Percentiles rank a stretch among this genome's conserved stretches.
Evolutionary conservation across 2,797 vertebrate genomes (phyloP).

Genomic region (Bradypodion pumilum): DNA sequence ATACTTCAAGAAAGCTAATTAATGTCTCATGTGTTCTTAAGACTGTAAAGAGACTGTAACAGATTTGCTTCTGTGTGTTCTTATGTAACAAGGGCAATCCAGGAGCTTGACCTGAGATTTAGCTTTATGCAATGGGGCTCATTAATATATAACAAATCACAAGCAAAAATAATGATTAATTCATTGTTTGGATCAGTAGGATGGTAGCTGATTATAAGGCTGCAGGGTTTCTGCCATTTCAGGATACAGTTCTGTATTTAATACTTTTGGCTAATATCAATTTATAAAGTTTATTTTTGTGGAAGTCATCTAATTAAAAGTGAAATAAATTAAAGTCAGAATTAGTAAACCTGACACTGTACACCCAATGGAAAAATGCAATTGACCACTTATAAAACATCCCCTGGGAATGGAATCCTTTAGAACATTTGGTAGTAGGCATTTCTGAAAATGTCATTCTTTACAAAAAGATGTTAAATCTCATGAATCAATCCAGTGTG

Average conservation of each 20-base stretch:
- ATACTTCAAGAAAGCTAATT: background rate
- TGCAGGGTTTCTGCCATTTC: background rate
- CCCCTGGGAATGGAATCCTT: background rate
- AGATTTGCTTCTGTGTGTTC: background rate
- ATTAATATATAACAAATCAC: constrained; percentile 1
- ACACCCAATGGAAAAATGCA: background rate
- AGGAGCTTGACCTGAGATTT: background rate
- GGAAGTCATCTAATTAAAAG: background rate
- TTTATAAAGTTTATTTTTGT: background rate
- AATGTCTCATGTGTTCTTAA: background rate
- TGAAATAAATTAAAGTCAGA: background rate
- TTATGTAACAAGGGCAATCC: constrained; percentile 5
- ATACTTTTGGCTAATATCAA: too few relatives aligned
- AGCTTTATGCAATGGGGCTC: background rate
- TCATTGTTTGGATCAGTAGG: background rate
- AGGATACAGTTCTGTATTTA: background rate
- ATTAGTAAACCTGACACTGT: background rate
- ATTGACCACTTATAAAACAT: background rate
- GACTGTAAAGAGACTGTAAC: background rate
- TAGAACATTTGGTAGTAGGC: background rate
- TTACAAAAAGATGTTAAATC: background rate
- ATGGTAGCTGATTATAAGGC: background rate
- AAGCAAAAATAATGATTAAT: background rate
- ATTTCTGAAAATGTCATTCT: background rate
- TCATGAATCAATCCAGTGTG: background rate